Evolutionary conservation across 2,113 vertebrate genomes (phyloP), one percentile per base, ranked within the genome.

Genomic region (Podocnemis expansa): DNA sequence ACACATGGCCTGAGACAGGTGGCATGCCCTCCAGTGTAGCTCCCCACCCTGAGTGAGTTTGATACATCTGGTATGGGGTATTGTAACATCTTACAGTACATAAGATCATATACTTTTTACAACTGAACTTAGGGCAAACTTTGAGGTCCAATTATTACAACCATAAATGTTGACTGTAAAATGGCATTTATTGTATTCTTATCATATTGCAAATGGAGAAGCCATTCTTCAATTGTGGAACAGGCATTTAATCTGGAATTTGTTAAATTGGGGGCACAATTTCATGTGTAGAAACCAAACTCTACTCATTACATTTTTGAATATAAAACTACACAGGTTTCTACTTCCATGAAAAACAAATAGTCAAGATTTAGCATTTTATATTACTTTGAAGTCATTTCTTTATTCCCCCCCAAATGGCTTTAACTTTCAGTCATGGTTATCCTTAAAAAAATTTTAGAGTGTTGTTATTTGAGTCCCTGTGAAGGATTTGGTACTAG

Each of bases 341-440:
- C 94, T 88, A 17, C 90, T 96, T 97, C 95, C 95, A 97, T 95
- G 96, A 94, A 97, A 97, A 97, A 96, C 85, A 97, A 96, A 87
- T 91, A 88, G 91, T 93, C 94, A 97, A n/a, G 92, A 91, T 96
- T 96, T 96, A 94, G 85, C 79, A 85, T 96, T 94, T 96, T 96
- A 55, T 85, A 85, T 78, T 95, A 29, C 97, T 97, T 97, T 97
- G 97, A 97, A 96, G 95, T 96, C 41, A 47, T 91, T 86, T 87
- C 95, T 95, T 96, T 93, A 95, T 95, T 96, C 78, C 92, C 24
- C 95, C 95, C 81, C 49, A 84, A 94, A 97, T 78, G 90, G 89
- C 94, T 97, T 97, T 94, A 90, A 96, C 49, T 95, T 96, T 94
- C 89, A 95, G 96, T 85, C 96, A 90, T 45, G 67, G 80, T 91